Percentiles rank a stretch among this genome's conserved stretches.
These are phyloP conservation scores for Atta colombica DNA, from an alignment of 1,140 invertebrate genomes.

Conservation along the genomic window DNA sequence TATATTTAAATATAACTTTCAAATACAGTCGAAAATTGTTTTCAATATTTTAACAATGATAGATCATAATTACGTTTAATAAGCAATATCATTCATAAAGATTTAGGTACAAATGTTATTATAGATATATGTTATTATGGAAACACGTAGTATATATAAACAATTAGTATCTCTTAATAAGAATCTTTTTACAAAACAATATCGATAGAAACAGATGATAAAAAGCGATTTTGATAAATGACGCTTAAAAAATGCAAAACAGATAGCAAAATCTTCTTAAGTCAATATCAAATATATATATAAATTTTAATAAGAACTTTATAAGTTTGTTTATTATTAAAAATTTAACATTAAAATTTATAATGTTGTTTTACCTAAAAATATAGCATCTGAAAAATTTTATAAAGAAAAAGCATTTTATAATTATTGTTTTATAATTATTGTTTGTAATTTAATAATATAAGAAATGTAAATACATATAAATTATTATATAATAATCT, in stretches of 20 bases:
- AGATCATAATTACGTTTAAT: neutral
- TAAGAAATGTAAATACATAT: too few species aligned
- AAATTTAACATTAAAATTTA: neutral
- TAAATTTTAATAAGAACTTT: neutral
- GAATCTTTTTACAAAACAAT: neutral
- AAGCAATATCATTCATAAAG: neutral
- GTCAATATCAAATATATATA: neutral
- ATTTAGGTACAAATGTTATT: neutral
- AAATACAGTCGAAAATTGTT: neutral
- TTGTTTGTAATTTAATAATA: neutral
- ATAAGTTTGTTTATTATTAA: slow-evolving; percentile 5
- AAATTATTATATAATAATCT: neutral
- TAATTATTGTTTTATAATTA: neutral
- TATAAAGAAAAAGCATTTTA: neutral
- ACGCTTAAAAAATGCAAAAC: neutral
- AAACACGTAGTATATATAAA: neutral
- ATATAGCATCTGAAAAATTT: neutral
- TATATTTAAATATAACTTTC: neutral
- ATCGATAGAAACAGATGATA: neutral
- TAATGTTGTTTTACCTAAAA: neutral
- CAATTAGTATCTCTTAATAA: neutral
- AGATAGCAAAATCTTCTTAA: neutral
- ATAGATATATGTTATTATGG: neutral
- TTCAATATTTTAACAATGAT: slow-evolving; percentile 1
- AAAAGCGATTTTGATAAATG: neutral